These are phyloP conservation scores for Melanostoma scalare DNA, from an alignment of 2,888 invertebrate genomes.

Conservation along the genomic window DNA sequence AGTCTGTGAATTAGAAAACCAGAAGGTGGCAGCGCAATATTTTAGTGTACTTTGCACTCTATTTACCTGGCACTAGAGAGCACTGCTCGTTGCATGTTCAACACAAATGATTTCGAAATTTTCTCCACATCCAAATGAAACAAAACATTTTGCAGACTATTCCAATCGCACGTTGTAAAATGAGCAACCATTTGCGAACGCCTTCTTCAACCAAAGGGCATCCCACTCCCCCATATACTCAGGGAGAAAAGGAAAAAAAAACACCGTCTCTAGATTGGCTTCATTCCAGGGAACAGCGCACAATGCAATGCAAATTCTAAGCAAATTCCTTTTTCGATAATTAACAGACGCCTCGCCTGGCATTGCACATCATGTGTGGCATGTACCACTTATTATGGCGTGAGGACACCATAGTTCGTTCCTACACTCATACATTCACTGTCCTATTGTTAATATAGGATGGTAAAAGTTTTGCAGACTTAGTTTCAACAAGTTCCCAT, in stretches of 20 bases:
- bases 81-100: constrained; percentile 29
- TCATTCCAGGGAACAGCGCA: constrained; percentile 3
- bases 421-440: not conserved
- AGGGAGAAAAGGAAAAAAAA: not conserved
- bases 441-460: constrained; percentile 33
- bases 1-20: constrained; percentile 43
- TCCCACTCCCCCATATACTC: not conserved
- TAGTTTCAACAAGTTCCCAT: constrained; percentile 54
- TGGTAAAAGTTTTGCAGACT: constrained; percentile 51
- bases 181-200: constrained; percentile 31
- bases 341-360: constrained; percentile 41
- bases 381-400: constrained; percentile 20
- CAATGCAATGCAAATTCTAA: constrained; percentile 45
- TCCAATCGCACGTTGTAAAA: constrained; percentile 21
- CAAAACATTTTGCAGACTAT: constrained; percentile 9
- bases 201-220: not conserved
- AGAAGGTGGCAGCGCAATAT: constrained; percentile 16
- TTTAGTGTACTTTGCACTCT: constrained; percentile 36
- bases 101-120: constrained; percentile 44
- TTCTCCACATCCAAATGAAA: constrained; percentile 26
- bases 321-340: constrained; percentile 58
- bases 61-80: constrained; percentile 26
- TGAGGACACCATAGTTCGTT: not conserved
- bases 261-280: constrained; percentile 19
- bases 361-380: constrained; percentile 27